Conservation (phyloP, 2,888 invertebrate species). For the Trachelus troglodyta region DNA sequence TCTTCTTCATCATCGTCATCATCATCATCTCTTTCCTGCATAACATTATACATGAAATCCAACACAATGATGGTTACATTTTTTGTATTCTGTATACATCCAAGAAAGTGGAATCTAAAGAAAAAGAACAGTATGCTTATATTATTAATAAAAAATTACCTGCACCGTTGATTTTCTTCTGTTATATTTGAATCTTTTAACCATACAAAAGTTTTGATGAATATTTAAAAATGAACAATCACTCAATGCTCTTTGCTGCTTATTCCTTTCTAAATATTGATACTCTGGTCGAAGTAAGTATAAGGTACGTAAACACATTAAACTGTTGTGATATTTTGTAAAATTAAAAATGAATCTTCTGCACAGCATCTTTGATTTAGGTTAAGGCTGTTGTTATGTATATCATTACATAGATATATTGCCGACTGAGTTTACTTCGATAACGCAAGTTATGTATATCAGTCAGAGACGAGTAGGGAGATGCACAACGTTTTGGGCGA, state of each 20-base stretch:
- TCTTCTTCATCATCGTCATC: conserved; percentile 66
- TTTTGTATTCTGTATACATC: conserved; percentile 5
- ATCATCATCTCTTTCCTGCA: conserved; percentile 57
- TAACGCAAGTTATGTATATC: no score
- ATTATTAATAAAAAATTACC: conserved; percentile 7
- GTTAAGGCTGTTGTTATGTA: background rate
- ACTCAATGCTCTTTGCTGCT: background rate
- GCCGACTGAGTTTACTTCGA: background rate
- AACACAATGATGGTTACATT: background rate
- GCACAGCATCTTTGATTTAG: background rate
- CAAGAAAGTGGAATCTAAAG: background rate
- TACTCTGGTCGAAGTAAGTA: background rate
- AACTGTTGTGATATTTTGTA: background rate
- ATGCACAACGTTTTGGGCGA: no score
- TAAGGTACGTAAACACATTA: background rate
- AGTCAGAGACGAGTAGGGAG: no score
- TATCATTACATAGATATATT: background rate
- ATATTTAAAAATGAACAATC: background rate
- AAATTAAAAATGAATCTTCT: background rate
- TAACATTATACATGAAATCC: background rate
- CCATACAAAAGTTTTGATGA: background rate
- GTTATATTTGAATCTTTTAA: conserved; percentile 12
- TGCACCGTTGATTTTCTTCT: conserved; percentile 1
- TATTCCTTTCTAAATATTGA: background rate
- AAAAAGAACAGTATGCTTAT: background rate